Evolutionary conservation across 2,888 invertebrate genomes (phyloP), one percentile per base, ranked within the genome.

Genomic region (Caenorhabditis wallacei): DNA sequence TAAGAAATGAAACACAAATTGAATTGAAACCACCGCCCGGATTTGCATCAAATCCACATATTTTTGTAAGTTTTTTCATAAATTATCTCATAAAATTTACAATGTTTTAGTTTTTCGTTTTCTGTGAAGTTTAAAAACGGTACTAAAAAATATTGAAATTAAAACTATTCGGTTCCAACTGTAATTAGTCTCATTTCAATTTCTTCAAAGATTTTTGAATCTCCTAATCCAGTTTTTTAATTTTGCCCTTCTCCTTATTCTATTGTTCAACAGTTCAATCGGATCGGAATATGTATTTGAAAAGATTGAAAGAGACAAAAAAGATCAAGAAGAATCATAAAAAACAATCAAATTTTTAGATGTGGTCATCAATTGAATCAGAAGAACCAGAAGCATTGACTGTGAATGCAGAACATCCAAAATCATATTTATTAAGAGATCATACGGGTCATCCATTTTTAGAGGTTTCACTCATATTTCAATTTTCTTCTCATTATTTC

Each of bases 381-480:
- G 69, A 46, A 40, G 40, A 56, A 43, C 54, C 54, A 43, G 56
- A 56, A 30, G 40, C 43, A n/a, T 24, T 69, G 2, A 54, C 68
- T 8, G 43, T 63, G 11, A 59, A 63, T 20, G 59, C 76, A 11
- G 76, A 76, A 51, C 76, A 76, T 51, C 56, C 66, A 30, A 76
- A 76, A n/a, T 57, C 66, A 2, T 13, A 18, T 2, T 22, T 37
- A 7, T 20, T 76, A n/a, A 24, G 69, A 35, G 40, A 37, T n/a
- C 59, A 76, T 26, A 69, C 66, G 2, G 76, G 76, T n/a, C 37
- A 61, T 22, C 76, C 76, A 7, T 24, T 22, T 30, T 53, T 76
- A 53, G 76, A 76, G 43, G 76, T 76, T n/a, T 24, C 8, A 37
- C 20, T 48, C 24, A 2, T 1, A 35, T 37, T 43, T 11, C 43